phyloP scores from a whole-genome alignment of 92 coral and sea anemone genomes.

The Porites divaricata region DNA sequence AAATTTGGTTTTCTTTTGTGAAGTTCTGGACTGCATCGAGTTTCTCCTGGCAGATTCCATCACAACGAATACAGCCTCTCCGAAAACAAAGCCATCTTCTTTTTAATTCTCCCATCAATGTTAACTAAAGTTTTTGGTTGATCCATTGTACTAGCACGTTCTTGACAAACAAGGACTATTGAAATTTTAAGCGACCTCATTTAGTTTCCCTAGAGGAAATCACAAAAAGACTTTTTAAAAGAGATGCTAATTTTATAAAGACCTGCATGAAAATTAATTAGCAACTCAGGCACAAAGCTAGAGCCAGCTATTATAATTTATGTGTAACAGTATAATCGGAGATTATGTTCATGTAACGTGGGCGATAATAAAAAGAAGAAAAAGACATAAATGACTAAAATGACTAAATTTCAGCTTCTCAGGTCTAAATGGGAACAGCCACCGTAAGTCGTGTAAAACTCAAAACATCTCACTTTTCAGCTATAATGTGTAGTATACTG shows the following conservation, averaged over 20 bases:
- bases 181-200: slow-evolving; percentile 3
- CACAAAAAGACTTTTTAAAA: not conserved
- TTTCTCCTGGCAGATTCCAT: not conserved
- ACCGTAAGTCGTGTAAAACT: no score
- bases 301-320: no score
- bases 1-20: slow-evolving; percentile 21
- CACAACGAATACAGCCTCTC: not conserved
- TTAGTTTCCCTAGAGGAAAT: slow-evolving; percentile 22
- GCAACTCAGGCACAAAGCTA: no score
- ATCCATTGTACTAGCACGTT: not conserved
- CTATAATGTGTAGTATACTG: no score
- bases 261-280: not conserved
- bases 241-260: not conserved
- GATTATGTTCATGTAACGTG: no score
- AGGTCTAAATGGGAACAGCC: no score
- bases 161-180: slow-evolving; percentile 1
- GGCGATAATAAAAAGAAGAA: no score
- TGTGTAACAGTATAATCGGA: no score
- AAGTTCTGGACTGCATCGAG: not conserved
- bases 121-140: not conserved
- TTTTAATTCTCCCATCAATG: not conserved
- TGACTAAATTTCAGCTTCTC: no score
- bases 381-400: no score
- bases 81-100: not conserved
- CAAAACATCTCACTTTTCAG: no score